phyloP scores from a whole-genome alignment of 2,888 invertebrate species.

The Belgica antarctica region DNA sequence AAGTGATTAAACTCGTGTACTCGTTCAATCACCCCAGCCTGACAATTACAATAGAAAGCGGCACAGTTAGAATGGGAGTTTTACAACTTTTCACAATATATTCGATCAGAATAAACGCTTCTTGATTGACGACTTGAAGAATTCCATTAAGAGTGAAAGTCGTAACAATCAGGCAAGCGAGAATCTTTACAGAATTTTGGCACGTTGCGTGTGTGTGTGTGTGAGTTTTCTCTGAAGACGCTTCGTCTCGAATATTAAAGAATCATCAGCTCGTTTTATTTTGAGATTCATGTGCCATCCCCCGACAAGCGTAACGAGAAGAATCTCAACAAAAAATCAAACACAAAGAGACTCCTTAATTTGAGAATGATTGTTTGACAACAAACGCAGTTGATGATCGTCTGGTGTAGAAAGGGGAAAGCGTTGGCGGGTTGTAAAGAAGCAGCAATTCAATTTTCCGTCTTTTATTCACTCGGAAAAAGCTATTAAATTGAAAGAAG shows the following conservation, averaged over 20 bases:
- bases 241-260: neutral
- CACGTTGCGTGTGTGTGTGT: conserved; percentile 30
- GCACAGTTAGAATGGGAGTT: too few relatives aligned
- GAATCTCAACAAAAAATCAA: neutral
- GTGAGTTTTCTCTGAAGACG: neutral
- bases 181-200: conserved; percentile 32
- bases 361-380: conserved; percentile 13
- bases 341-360: neutral
- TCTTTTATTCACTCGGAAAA: neutral
- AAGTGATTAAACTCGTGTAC: neutral
- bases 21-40: too few relatives aligned
- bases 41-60: neutral
- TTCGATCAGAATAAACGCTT: conserved; percentile 34
- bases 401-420: neutral
- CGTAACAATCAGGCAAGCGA: conserved; percentile 41
- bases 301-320: neutral
- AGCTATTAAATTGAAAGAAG: neutral
- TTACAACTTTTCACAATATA: neutral
- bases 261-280: neutral
- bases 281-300: neutral
- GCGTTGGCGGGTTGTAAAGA: neutral
- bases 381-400: conserved; percentile 23
- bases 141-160: conserved; percentile 25
- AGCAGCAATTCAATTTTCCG: conserved; percentile 31
- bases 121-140: conserved; percentile 37